A percentile compares a stretch with the other conserved stretches of the same genome.
Conservation (phyloP, 2,797 vertebrate species). For the Amblyraja radiata region DNA sequence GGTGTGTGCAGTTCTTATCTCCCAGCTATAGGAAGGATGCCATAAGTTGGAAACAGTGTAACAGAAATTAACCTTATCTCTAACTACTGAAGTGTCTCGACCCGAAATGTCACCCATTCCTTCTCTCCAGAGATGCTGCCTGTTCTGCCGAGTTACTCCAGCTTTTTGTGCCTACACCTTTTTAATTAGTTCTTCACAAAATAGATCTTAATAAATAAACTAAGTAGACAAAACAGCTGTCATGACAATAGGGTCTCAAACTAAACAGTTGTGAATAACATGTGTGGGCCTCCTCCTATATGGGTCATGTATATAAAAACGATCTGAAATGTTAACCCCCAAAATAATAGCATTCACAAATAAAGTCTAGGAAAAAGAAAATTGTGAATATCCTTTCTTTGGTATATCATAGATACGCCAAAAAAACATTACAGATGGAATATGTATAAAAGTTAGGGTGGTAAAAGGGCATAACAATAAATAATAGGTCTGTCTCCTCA, state of each 20-base stretch:
- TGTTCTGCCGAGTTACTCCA: too few relatives aligned
- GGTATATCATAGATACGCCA: not conserved
- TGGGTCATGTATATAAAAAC: not conserved
- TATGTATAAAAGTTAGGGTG: slow-evolving; percentile 20
- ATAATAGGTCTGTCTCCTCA: slow-evolving; percentile 22
- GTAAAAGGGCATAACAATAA: not conserved
- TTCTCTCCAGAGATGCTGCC: too few relatives aligned
- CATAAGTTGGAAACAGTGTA: too few relatives aligned
- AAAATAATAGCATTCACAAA: not conserved
- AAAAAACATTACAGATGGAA: not conserved
- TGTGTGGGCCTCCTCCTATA: not conserved
- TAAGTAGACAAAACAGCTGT: not conserved
- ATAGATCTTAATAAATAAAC: not conserved
- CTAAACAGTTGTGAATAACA: not conserved
- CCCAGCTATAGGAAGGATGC: too few relatives aligned
- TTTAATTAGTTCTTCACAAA: not conserved
- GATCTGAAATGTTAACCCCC: not conserved
- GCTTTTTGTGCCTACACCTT: too few relatives aligned
- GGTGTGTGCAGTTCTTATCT: too few relatives aligned
- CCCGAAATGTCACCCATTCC: too few relatives aligned
- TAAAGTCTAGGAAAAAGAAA: not conserved
- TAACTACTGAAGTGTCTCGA: too few relatives aligned
- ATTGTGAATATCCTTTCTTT: not conserved
- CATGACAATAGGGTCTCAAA: not conserved
- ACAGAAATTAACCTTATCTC: too few relatives aligned